These are phyloP conservation scores for Neoitamus cyanurus DNA, from an alignment of 2,888 invertebrate species.

Conservation along the genomic window DNA sequence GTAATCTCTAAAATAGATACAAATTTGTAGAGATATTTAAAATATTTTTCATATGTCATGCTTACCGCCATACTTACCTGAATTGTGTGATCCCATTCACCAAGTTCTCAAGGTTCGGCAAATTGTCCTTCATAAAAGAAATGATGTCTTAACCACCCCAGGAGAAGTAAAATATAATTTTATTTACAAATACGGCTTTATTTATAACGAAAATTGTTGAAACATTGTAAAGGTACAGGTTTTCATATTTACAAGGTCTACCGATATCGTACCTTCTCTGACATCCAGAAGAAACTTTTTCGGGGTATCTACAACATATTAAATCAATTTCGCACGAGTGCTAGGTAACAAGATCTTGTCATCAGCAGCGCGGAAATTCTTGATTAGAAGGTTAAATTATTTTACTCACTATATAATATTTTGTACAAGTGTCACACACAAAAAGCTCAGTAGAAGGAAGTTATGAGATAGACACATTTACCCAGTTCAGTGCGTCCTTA, in stretches of 20 bases:
- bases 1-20: no score
- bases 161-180: not conserved
- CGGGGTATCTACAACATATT: not conserved
- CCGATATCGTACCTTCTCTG: not conserved
- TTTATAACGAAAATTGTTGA: slow-evolving; percentile 1
- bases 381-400: not conserved
- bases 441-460: not conserved
- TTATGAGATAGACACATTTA: not conserved
- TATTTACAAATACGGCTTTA: slow-evolving; percentile 28
- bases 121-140: not conserved
- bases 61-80: no score
- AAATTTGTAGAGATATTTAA: no score
- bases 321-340: not conserved
- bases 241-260: not conserved
- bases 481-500: not conserved
- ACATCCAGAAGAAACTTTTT: not conserved
- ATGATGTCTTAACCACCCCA: not conserved
- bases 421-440: not conserved
- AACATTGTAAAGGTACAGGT: not conserved
- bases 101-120: not conserved
- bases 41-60: not conserved
- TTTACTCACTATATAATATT: not conserved
- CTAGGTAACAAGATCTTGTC: not conserved
- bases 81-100: not conserved
- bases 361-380: not conserved